Evolutionary conservation across 2,797 vertebrate genomes (phyloP).

Genomic region (Schizopygopsis malacanthus): DNA sequence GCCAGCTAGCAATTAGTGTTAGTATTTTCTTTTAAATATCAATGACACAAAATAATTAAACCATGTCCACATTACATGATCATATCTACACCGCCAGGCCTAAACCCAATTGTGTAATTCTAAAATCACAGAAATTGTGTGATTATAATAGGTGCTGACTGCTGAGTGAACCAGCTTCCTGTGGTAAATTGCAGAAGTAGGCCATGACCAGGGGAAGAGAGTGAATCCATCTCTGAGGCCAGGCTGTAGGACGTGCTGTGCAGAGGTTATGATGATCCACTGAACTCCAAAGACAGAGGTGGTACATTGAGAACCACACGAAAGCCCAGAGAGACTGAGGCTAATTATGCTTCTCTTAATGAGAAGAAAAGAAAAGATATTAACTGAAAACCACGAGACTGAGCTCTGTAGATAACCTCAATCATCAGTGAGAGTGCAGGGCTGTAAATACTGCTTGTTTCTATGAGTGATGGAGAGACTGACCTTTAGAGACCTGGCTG

Average conservation of each 20-base stretch:
- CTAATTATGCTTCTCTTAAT: neutral
- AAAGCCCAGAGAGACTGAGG: slow-evolving; percentile 6
- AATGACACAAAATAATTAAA: neutral
- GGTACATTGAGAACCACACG: neutral
- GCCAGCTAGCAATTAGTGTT: too few species aligned
- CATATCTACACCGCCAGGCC: neutral
- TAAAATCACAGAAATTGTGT: neutral
- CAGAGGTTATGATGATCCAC: slow-evolving; percentile 30
- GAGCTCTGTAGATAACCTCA: neutral
- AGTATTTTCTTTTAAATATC: neutral
- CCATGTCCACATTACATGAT: neutral
- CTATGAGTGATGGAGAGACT: slow-evolving; percentile 19
- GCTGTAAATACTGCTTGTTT: slow-evolving; percentile 19
- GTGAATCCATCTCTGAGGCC: neutral
- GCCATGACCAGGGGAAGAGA: neutral
- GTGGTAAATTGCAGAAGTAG: slow-evolving; percentile 34
- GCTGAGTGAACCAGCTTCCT: slow-evolving; percentile 30
- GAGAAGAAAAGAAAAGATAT: slow-evolving; percentile 8
- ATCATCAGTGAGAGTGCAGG: neutral
- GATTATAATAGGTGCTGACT: neutral
- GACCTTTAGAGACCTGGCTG: slow-evolving; percentile 43
- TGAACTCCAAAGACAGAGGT: slow-evolving; percentile 24
- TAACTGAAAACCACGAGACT: neutral
- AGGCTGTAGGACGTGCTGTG: neutral
- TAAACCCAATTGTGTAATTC: neutral